Conservation (phyloP, 2,113 vertebrate species). For the Tragulus kanchil region DNA sequence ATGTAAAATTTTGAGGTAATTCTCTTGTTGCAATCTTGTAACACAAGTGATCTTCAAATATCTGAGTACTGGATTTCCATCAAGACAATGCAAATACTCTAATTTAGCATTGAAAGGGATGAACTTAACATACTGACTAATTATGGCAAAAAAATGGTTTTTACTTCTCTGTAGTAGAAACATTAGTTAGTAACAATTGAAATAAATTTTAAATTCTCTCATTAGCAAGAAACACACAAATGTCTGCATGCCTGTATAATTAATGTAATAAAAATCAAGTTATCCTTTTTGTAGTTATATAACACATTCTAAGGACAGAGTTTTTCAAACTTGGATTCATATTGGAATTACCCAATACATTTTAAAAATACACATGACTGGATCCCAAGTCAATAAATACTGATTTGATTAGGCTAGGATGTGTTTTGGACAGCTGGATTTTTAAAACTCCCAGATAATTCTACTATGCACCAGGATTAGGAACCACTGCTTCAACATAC, state of each 20-base stretch:
- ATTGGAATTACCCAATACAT: not conserved
- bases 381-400: not conserved
- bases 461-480: not conserved
- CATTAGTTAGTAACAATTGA: not conserved
- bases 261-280: not conserved
- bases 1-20: constrained; percentile 28
- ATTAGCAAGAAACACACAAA: not conserved
- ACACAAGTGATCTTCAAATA: constrained; percentile 63
- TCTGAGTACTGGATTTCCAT: constrained; percentile 10
- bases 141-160: not conserved
- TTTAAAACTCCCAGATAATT: not conserved
- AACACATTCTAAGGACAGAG: not conserved
- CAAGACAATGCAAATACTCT: not conserved
- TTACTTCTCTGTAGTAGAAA: not conserved
- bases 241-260: not conserved
- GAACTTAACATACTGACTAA: not conserved
- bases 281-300: not conserved
- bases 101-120: not conserved
- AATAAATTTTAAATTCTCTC: not conserved
- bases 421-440: not conserved
- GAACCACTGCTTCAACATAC: not conserved
- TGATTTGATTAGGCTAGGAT: not conserved
- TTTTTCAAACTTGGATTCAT: not conserved
- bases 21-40: constrained; percentile 70
- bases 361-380: not conserved